Evolutionary conservation across 2,113 vertebrate species (phyloP).

Genomic region (Scomber colias): DNA sequence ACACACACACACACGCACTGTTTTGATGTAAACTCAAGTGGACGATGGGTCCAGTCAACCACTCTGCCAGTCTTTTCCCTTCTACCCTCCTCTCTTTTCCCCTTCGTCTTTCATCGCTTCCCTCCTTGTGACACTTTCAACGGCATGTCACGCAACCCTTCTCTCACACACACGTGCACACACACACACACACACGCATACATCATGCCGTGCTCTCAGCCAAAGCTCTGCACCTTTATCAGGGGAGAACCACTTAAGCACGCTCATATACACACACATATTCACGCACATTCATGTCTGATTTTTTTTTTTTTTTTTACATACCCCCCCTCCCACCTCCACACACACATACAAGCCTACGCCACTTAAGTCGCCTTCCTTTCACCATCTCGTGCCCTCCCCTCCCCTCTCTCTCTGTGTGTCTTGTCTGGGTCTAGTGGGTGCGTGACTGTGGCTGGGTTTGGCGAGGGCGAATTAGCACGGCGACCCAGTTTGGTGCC

Average conservation of each 20-base stretch:
- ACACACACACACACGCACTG: slow-evolving; percentile 42
- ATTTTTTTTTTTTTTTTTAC: background rate
- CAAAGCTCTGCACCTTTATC: slow-evolving; percentile 67
- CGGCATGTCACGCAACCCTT: slow-evolving; percentile 78
- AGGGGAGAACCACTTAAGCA: slow-evolving; percentile 72
- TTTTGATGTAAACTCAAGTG: slow-evolving; percentile 77
- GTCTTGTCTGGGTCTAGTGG: slow-evolving; percentile 64
- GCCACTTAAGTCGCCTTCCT: slow-evolving; percentile 59
- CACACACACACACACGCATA: slow-evolving; percentile 19
- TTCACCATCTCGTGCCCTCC: slow-evolving; percentile 65
- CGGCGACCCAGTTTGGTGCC: slow-evolving; percentile 78
- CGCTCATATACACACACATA: slow-evolving; percentile 62
- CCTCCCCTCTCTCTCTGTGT: slow-evolving; percentile 48
- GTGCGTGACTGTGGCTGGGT: slow-evolving; percentile 80
- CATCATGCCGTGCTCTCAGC: slow-evolving; percentile 70
- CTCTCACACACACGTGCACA: slow-evolving; percentile 27
- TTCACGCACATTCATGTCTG: slow-evolving; percentile 63
- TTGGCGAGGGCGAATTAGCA: slow-evolving; percentile 74
- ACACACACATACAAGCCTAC: slow-evolving; percentile 29
- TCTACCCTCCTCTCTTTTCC: slow-evolving; percentile 38
- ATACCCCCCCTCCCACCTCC: background rate
- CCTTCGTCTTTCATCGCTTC: slow-evolving; percentile 58
- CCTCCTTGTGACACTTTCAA: slow-evolving; percentile 71
- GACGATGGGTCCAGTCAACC: slow-evolving; percentile 70
- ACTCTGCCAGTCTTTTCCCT: slow-evolving; percentile 30